Evolutionary conservation across 2,113 vertebrate species (phyloP), one percentile per base, ranked within the genome.

Genomic region (Cettia cetti): DNA sequence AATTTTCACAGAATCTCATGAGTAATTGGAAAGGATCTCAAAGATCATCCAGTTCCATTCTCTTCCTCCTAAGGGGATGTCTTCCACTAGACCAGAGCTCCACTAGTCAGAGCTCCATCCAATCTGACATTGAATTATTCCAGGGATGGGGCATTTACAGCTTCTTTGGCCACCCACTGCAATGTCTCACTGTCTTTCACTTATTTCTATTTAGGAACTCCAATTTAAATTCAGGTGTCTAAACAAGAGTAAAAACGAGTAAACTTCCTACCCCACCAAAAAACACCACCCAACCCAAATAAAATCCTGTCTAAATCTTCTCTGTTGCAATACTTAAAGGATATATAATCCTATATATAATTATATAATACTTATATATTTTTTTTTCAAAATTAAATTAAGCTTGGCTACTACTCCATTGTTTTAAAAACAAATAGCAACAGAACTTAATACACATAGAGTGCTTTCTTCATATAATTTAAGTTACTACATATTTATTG

Each of bases 271-370:
- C 9, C 0, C 18, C 11, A 13, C 5, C 9, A 19, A 52, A 57
- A 44, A 45, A 17, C 8, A 4, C 1, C 11, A 22, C 4, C 1
- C 3, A 60, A 14, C 2, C 4, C 13, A 13, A 5, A 40, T 11
- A 52, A 15, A 63, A 40, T 5, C 3, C 2, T 65, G 5, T 40
- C 13, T 69, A 72, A 68, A 64, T 37, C 26, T 42, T 69, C 4
- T 69, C 6, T 28, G 27, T 53, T 9, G 24, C 5, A 61, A 24
- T 3, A 18, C 2, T 47, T 59, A 22, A 69, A 6, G 15, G 7
- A 20, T 2, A 10, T 35, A 59, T 24, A 16, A 57, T 23, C 20
- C 8, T 40, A 40, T 12, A 42, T 15, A 42, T 23, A n/a, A 35
- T 33, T 33, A 54, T 20, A 33, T 54, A n/a, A 57, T n/a, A 57